These are phyloP conservation scores for Macrotrachela quadricornifera DNA, from an alignment of 1,140 invertebrate species.

Conservation along the genomic window DNA sequence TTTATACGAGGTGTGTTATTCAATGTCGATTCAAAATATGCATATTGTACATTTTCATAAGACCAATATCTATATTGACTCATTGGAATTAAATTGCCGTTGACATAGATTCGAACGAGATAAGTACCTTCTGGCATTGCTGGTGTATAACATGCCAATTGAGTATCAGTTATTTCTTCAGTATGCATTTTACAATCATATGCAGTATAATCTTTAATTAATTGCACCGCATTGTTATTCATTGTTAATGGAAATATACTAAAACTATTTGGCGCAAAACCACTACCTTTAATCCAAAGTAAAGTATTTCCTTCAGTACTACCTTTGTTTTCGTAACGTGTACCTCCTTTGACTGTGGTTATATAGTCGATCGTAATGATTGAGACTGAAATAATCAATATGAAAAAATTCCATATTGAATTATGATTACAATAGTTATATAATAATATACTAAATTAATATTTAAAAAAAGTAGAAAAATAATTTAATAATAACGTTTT, in stretches of 20 bases:
- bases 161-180: slow-evolving; percentile 2
- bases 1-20: slow-evolving; percentile 11
- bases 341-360: no score
- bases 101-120: slow-evolving; percentile 1
- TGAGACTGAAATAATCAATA: no score
- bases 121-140: neutral
- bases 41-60: neutral
- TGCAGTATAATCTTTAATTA: neutral
- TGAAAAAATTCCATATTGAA: no score
- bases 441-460: no score
- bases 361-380: no score
- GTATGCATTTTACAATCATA: neutral
- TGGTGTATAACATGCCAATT: neutral
- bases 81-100: neutral
- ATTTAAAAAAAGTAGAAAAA: no score
- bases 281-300: neutral
- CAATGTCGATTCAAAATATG: no score
- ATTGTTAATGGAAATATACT: neutral
- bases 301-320: neutral
- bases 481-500: no score
- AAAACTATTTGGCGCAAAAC: neutral
- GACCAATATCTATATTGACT: neutral
- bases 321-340: no score
- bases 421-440: no score
- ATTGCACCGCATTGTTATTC: neutral